Conservation (phyloP, 2,797 vertebrate genomes). For the Gallinago nigripennis region DNA sequence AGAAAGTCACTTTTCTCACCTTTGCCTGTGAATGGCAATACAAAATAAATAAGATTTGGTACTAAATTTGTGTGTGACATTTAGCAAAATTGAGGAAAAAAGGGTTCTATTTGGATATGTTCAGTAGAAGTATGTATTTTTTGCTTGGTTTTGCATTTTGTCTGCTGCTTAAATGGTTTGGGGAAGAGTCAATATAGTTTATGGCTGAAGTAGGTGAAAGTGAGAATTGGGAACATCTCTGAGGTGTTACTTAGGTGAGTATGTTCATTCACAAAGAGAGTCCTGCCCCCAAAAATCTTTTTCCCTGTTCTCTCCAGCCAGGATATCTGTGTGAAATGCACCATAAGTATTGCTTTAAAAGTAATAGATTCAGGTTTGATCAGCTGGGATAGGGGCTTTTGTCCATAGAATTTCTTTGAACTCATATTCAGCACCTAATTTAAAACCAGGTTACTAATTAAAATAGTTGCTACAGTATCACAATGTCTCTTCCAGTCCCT, state of each 20-base stretch:
- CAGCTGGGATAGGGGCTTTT: not conserved
- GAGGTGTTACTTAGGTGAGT: not conserved
- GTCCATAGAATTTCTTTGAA: not conserved
- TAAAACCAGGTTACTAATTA: not conserved
- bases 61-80: not conserved
- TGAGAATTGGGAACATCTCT: not conserved
- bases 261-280: not conserved
- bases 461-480: not conserved
- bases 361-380: not conserved
- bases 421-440: not conserved
- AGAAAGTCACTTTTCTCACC: slow-evolving; percentile 8
- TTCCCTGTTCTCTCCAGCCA: not conserved
- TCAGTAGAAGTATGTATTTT: slow-evolving; percentile 4
- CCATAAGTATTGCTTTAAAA: not conserved
- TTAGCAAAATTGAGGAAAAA: not conserved
- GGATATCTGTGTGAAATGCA: not conserved
- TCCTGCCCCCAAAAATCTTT: not conserved
- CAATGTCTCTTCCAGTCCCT: not conserved
- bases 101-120: not conserved
- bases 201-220: slow-evolving; percentile 3
- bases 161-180: not conserved
- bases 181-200: not conserved
- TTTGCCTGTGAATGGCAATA: not conserved
- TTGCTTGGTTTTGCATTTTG: not conserved
- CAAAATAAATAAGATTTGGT: slow-evolving; percentile 1